A percentile compares a stretch with the other conserved stretches of the same genome.
phyloP scores from a whole-genome alignment of 2,888 invertebrate species.

The Lithophane leautieri region DNA sequence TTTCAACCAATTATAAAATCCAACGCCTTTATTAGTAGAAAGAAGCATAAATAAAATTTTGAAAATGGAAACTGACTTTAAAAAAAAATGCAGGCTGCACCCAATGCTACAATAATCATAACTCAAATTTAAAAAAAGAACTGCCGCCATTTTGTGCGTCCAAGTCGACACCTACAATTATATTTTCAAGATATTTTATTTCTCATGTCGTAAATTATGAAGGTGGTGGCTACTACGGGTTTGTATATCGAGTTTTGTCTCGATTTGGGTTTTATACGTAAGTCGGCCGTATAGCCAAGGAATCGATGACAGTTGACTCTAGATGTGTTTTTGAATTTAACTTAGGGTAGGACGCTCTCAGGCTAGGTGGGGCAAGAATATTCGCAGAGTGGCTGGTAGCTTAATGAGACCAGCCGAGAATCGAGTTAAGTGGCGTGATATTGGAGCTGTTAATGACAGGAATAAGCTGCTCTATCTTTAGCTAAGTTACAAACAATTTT shows the following conservation, averaged over 20 bases:
- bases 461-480: too few species aligned
- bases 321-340: too few species aligned
- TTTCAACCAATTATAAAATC: slow-evolving; percentile 33
- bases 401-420: too few species aligned
- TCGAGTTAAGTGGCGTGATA: too few species aligned
- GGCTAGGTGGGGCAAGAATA: too few species aligned
- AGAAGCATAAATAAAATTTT: slow-evolving; percentile 49
- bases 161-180: slow-evolving; percentile 81
- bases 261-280: background rate
- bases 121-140: slow-evolving; percentile 60
- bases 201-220: slow-evolving; percentile 75
- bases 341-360: too few species aligned
- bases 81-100: slow-evolving; percentile 52
- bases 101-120: slow-evolving; percentile 67
- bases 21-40: slow-evolving; percentile 49
- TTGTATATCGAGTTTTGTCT: background rate
- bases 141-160: slow-evolving; percentile 61
- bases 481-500: too few species aligned
- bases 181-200: slow-evolving; percentile 82
- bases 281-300: too few species aligned
- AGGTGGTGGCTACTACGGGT: slow-evolving; percentile 47
- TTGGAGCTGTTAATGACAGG: too few species aligned
- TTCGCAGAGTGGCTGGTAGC: too few species aligned
- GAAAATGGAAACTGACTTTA: slow-evolving; percentile 43
- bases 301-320: too few species aligned